Evolutionary conservation across 2,113 vertebrate species (phyloP), one percentile per base, ranked within the genome.

Genomic region (Nerophis lumbriciformis): DNA sequence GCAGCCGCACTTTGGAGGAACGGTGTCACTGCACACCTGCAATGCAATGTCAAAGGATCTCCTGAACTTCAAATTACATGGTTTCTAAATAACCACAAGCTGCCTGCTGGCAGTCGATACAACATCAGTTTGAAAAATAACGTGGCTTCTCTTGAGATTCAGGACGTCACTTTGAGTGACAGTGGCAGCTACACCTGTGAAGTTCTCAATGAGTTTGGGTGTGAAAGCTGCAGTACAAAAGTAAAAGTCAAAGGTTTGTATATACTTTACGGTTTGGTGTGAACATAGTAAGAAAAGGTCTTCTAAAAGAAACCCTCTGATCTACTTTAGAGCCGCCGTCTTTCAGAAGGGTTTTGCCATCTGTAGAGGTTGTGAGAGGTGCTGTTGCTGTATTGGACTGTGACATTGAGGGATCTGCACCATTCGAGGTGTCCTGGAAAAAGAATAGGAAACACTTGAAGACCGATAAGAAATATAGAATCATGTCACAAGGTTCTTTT

Each of bases 341-440:
- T 79, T 94, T 97, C 90, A 77, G 84, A 87, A 93, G 90, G 89
- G 90, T 92, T 48, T 87, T 94, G 65, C 85, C 91, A 65, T 86
- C 90, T 4, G 70, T 91, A 65, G 94, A 99, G 71, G 84, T 93
- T 76, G 92, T 95, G 47, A 92, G 91, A 85, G 95, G 94, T 63
- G 83, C 90, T 35, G 90, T 91, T 54, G 86, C 93, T 4, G 15
- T 91, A 4, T 86, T 98, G 88, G 91, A 95, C 56, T 94, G 92
- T 86, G 95, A 96, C 76, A 52, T 97, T 65, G 65, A 90, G 65
- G 95, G 94, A 66, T 93, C 94, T n/a, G 85, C 89, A 59, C 94
- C 94, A 0, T 94, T 97, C 79, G 93, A 94, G 67, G 90, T 97
- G 83, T 84, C 87, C 63, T 96, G 94, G 95, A 93, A 90, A 83